These are phyloP conservation scores for Hydrotaea diabolus DNA, from an alignment of 2,888 invertebrate species.

Conservation along the genomic window DNA sequence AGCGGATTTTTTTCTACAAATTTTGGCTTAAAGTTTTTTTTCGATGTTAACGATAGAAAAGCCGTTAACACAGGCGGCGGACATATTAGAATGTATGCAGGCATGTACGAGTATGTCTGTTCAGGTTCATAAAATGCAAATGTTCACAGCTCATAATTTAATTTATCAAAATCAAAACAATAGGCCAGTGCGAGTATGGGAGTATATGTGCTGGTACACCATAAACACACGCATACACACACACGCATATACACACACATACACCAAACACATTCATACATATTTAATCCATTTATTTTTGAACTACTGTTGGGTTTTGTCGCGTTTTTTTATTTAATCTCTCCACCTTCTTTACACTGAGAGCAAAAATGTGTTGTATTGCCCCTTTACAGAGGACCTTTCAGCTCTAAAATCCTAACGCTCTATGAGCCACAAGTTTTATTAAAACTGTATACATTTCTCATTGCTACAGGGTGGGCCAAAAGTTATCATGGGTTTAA, in stretches of 20 bases:
- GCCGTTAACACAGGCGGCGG: neutral
- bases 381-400: neutral
- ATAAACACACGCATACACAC: neutral
- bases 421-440: no score
- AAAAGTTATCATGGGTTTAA: no score
- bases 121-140: conserved; percentile 22
- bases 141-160: conserved; percentile 47
- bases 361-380: no score
- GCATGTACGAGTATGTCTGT: neutral
- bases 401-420: no score
- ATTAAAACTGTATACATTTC: no score
- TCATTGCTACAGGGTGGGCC: no score
- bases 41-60: neutral
- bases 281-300: conserved; percentile 52
- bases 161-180: conserved; percentile 51
- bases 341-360: neutral
- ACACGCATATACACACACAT: conserved; percentile 1
- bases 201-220: neutral
- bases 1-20: neutral
- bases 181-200: conserved; percentile 41
- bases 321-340: conserved; percentile 9
- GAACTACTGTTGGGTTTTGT: conserved; percentile 24
- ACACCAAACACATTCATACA: conserved; percentile 28
- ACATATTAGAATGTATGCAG: no score
- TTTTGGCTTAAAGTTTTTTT: neutral